These are phyloP conservation scores for Lontra canadensis DNA, from an alignment of 2,113 vertebrate species.

Conservation along the genomic window DNA sequence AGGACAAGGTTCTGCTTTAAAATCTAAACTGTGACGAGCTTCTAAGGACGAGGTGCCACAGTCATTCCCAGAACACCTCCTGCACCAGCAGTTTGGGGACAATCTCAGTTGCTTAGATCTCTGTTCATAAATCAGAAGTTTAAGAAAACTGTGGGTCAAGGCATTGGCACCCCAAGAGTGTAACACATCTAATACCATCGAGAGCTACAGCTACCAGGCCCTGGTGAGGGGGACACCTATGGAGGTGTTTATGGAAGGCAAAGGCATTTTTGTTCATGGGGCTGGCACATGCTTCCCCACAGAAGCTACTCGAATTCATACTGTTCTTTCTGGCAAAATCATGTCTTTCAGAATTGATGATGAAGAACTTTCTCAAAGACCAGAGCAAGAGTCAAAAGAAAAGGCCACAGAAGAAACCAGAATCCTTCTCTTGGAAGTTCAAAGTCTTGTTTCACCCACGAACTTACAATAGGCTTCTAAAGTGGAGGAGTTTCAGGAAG, in stretches of 20 bases:
- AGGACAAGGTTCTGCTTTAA: not conserved
- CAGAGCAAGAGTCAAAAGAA: conserved; percentile 45
- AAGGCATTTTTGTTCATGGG: not conserved
- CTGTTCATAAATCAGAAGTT: not conserved
- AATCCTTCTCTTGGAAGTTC: conserved; percentile 53
- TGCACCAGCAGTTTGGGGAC: not conserved
- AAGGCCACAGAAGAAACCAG: conserved; percentile 49
- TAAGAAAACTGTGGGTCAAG: not conserved
- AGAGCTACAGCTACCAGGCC: not conserved
- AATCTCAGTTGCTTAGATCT: not conserved
- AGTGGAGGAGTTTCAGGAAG: conserved; percentile 61
- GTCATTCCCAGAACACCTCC: not conserved
- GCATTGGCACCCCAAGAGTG: not conserved
- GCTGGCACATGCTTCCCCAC: not conserved
- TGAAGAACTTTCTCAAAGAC: conserved; percentile 59
- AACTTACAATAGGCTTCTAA: conserved; percentile 14
- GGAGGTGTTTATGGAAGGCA: not conserved
- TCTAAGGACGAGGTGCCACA: not conserved
- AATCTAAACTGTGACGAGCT: not conserved
- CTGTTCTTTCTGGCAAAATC: conserved; percentile 36
- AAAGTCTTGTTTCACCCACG: conserved; percentile 64
- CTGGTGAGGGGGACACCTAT: not conserved
- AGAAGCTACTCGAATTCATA: not conserved
- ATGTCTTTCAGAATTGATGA: not conserved
- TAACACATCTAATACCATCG: not conserved